Conservation (phyloP, 2,888 invertebrate species). For the Hypercompe scribonia region DNA sequence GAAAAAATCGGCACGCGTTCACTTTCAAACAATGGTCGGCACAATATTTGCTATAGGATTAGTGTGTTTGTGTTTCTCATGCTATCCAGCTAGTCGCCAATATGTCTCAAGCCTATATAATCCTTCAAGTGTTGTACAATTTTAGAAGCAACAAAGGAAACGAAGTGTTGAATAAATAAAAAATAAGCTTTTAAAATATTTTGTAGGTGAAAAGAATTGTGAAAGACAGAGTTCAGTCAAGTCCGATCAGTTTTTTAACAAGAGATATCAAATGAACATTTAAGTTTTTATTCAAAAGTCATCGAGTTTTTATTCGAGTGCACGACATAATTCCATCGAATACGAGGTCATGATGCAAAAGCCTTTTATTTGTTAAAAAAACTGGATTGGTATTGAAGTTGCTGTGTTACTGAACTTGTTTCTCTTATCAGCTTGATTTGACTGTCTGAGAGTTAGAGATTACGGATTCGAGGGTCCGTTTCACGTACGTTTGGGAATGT, state of each 20-base stretch:
- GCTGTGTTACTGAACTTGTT: background rate
- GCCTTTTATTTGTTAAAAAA: slow-evolving; percentile 12
- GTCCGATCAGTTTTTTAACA: slow-evolving; percentile 27
- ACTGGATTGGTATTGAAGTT: slow-evolving; percentile 10
- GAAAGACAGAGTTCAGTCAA: slow-evolving; percentile 2
- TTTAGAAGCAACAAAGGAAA: slow-evolving; percentile 18
- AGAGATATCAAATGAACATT: slow-evolving; percentile 24
- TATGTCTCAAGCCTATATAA: slow-evolving; percentile 37
- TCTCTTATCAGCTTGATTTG: background rate
- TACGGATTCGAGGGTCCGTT: background rate
- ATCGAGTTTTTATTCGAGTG: slow-evolving; percentile 34
- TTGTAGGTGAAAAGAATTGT: slow-evolving; percentile 2
- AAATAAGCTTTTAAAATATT: slow-evolving; percentile 7
- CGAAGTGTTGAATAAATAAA: slow-evolving; percentile 3
- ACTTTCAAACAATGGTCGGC: slow-evolving; percentile 75
- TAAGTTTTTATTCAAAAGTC: slow-evolving; percentile 27
- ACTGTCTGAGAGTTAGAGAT: background rate
- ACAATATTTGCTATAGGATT: slow-evolving; percentile 74
- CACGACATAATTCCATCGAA: slow-evolving; percentile 9
- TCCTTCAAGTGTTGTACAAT: slow-evolving; percentile 28
- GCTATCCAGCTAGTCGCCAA: slow-evolving; percentile 51
- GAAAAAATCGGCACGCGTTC: slow-evolving; percentile 62
- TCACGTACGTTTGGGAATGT: background rate
- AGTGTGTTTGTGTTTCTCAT: slow-evolving; percentile 81
- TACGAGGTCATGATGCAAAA: slow-evolving; percentile 10